Evolutionary conservation across 2,888 invertebrate species (phyloP).

Genomic region (Dynastes maya): DNA sequence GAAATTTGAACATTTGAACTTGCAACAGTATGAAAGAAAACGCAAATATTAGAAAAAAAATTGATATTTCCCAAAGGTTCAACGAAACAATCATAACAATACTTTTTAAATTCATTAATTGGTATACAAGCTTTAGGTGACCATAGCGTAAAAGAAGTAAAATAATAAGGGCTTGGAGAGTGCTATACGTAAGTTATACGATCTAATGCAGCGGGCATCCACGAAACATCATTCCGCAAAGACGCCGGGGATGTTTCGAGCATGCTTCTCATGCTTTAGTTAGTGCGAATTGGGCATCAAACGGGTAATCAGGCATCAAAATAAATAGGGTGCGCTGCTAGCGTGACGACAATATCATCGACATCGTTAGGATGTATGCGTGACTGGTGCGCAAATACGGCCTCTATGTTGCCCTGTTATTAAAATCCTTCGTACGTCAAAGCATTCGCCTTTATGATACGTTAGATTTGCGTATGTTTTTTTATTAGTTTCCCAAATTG

Average conservation of each 20-base stretch:
- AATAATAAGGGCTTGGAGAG: too few species aligned
- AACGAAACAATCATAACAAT: too few species aligned
- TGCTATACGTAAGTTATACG: neutral
- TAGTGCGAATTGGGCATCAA: constrained; percentile 33
- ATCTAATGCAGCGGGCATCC: neutral
- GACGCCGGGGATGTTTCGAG: constrained; percentile 26
- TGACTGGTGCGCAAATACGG: constrained; percentile 16
- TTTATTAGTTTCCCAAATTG: too few species aligned
- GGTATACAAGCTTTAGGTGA: too few species aligned
- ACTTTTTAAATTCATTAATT: too few species aligned
- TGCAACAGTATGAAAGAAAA: too few species aligned
- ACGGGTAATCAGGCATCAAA: constrained; percentile 49
- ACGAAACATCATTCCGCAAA: neutral
- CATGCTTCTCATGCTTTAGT: constrained; percentile 39
- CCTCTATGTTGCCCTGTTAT: neutral
- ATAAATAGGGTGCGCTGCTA: constrained; percentile 48
- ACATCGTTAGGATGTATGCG: constrained; percentile 37
- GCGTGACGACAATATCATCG: constrained; percentile 32
- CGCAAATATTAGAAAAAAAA: too few species aligned
- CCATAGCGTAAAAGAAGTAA: too few species aligned
- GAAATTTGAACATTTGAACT: too few species aligned
- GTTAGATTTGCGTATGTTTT: too few species aligned
- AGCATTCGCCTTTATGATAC: neutral
- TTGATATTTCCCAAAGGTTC: too few species aligned
- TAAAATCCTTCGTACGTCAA: neutral